These are phyloP conservation scores for Hippocampus barbouri DNA, from an alignment of 2,113 vertebrate genomes.

Conservation along the genomic window DNA sequence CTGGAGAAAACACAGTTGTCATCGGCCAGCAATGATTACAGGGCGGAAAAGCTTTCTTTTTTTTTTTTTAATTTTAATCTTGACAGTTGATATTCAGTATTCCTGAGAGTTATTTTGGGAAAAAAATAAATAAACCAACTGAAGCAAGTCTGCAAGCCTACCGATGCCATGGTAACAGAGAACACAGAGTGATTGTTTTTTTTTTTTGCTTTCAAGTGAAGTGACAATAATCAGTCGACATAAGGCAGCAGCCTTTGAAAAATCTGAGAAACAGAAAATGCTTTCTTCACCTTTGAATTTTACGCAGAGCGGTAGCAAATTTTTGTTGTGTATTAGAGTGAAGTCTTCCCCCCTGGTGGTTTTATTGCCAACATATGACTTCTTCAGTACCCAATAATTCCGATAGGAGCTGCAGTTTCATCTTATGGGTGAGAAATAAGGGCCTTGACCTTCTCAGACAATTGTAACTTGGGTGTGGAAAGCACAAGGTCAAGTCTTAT, in stretches of 20 bases:
- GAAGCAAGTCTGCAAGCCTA: neutral
- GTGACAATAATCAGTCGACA: slow-evolving; percentile 25
- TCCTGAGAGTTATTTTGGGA: neutral
- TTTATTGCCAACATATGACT: slow-evolving; percentile 51
- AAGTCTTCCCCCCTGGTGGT: slow-evolving; percentile 20
- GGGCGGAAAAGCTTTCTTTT: neutral
- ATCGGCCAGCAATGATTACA: neutral
- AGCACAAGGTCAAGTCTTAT: slow-evolving; percentile 29
- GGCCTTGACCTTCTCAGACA: slow-evolving; percentile 29
- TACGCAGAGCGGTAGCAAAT: neutral
- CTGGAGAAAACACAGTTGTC: neutral
- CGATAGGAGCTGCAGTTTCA: slow-evolving; percentile 33
- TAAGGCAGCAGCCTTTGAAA: slow-evolving; percentile 12
- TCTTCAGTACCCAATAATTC: slow-evolving; percentile 30
- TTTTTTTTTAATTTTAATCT: neutral
- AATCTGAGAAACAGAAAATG: neutral
- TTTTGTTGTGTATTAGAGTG: neutral
- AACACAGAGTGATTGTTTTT: slow-evolving; percentile 40
- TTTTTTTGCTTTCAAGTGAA: slow-evolving; percentile 31
- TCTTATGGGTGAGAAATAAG: slow-evolving; percentile 40
- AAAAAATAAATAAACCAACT: neutral
- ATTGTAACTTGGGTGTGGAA: slow-evolving; percentile 32
- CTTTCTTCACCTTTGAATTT: neutral
- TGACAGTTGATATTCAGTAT: neutral
- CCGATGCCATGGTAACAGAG: slow-evolving; percentile 51